Conservation (phyloP, 2,888 invertebrate genomes). For the Lepetodrilus schrolli region DNA sequence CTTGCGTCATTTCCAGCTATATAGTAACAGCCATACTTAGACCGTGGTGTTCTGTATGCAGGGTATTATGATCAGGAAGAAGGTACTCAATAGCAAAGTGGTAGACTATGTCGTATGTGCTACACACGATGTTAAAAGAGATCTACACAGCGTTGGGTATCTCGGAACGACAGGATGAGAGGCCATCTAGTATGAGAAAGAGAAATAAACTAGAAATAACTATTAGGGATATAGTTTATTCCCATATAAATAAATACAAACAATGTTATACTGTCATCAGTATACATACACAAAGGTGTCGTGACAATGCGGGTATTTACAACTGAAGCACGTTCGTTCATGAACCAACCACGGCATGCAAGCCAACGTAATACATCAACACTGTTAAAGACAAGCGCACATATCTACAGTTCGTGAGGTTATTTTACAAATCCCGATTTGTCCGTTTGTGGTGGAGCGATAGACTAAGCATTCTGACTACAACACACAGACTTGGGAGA, state of each 20-base stretch:
- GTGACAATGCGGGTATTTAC: background rate
- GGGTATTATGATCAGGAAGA: no score
- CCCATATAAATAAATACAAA: constrained; percentile 12
- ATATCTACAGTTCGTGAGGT: background rate
- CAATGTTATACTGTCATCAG: background rate
- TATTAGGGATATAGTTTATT: background rate
- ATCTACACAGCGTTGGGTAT: no score
- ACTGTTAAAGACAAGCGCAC: background rate
- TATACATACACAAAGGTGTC: background rate
- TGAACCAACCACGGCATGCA: background rate
- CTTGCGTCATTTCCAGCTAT: no score
- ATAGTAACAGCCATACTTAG: no score
- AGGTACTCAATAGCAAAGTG: no score
- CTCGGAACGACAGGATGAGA: no score
- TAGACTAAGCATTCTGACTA: background rate
- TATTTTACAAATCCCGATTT: background rate
- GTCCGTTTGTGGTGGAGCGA: background rate
- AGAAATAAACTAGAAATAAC: no score
- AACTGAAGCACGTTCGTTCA: constrained; percentile 4
- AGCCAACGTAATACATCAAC: background rate
- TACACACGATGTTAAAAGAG: no score
- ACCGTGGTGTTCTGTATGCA: no score
- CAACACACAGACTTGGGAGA: background rate
- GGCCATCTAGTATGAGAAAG: no score
- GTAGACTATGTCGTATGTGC: no score